These are phyloP conservation scores for Hydropsyche tenuis DNA, from an alignment of 1,140 invertebrate species.

Conservation along the genomic window DNA sequence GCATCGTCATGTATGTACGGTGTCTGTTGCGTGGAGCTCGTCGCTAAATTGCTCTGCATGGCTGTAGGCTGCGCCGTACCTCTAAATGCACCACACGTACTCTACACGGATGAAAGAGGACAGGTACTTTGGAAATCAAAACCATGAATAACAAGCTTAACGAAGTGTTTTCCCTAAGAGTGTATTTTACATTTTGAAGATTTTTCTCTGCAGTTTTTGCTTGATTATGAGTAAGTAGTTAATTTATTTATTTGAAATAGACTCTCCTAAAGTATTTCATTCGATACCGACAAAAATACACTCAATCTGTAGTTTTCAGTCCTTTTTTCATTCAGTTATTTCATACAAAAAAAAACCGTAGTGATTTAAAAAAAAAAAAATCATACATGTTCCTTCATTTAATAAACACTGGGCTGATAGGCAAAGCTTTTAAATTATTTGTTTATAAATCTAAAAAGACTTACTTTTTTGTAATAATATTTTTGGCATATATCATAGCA, in stretches of 20 bases:
- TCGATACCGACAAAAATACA: conserved; percentile 1
- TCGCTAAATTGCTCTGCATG: conserved; percentile 55
- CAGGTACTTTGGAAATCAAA: conserved; percentile 71
- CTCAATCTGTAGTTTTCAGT: background rate
- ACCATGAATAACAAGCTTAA: conserved; percentile 13
- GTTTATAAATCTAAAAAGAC: no score
- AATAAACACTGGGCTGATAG: no score
- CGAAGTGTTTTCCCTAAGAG: conserved; percentile 34
- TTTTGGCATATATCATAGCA: no score
- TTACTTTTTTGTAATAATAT: no score
- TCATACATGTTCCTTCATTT: no score
- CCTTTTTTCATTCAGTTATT: no score
- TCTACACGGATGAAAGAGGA: conserved; percentile 94
- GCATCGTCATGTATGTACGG: conserved; percentile 61
- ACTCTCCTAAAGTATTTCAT: no score
- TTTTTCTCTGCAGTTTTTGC: conserved; percentile 40
- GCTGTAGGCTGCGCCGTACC: conserved; percentile 67
- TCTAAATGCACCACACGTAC: conserved; percentile 88
- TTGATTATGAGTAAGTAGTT: conserved; percentile 49
- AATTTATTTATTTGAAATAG: conserved; percentile 38
- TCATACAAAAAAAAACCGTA: no score
- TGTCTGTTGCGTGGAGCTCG: conserved; percentile 61
- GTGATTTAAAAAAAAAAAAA: no score
- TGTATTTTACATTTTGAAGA: conserved; percentile 39
- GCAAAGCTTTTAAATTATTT: no score